Evolutionary conservation across 2,113 vertebrate species (phyloP).

Genomic region (Ailuropoda melanoleuca): DNA sequence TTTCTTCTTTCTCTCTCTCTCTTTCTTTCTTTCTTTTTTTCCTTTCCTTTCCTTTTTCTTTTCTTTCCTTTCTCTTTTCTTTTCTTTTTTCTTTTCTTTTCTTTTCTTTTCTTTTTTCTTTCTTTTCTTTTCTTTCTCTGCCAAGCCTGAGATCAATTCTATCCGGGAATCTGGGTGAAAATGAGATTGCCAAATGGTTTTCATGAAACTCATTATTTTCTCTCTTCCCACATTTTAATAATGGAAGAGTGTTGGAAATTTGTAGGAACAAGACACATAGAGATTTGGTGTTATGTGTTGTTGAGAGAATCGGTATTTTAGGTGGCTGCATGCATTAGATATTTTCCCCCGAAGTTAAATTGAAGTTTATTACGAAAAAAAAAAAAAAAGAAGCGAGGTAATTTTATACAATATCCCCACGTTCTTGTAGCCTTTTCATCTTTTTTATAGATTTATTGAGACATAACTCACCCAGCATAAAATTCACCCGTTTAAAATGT

Average conservation of each 20-base stretch:
- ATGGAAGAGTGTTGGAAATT: background rate
- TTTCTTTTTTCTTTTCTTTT: background rate
- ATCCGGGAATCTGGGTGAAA: background rate
- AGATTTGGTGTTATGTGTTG: background rate
- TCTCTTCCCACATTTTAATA: background rate
- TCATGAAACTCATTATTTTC: background rate
- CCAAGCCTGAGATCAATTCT: background rate
- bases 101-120: background rate
- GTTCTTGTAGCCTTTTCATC: background rate
- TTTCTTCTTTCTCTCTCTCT: no score
- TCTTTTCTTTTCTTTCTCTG: background rate
- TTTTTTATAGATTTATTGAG: background rate
- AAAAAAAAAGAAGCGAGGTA: background rate
- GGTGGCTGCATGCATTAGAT: background rate
- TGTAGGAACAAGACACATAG: background rate
- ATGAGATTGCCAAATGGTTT: background rate
- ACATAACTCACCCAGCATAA: background rate
- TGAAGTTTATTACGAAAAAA: background rate
- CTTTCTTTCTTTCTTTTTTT: no score
- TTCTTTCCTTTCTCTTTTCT: background rate
- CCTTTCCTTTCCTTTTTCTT: no score
- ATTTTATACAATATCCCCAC: background rate
- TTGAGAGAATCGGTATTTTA: background rate
- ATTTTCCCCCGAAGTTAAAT: background rate
- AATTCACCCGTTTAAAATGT: background rate